phyloP scores from a whole-genome alignment of 2,888 invertebrate species.

The Melieria crassipennis region DNA sequence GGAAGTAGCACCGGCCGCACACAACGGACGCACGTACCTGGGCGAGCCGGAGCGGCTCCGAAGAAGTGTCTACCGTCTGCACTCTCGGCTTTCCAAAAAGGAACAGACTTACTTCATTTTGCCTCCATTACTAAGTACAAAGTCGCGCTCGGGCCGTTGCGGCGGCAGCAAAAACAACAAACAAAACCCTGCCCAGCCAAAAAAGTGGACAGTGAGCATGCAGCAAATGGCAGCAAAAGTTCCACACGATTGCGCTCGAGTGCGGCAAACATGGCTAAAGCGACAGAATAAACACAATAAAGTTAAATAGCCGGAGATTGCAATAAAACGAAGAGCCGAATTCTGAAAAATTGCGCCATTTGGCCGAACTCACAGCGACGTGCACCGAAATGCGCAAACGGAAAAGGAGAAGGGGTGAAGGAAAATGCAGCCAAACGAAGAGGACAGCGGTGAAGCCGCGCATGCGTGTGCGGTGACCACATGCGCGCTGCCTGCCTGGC shows the following conservation, averaged over 20 bases:
- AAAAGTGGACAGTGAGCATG: conserved; percentile 2
- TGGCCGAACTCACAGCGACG: background rate
- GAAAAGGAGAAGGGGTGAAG: no score
- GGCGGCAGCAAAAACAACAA: background rate
- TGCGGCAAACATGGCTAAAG: conserved; percentile 11
- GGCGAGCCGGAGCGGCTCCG: no score
- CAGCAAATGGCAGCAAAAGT: conserved; percentile 14
- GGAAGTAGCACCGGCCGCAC: no score
- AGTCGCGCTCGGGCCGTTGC: no score
- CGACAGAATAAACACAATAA: conserved; percentile 8
- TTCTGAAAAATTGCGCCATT: conserved; percentile 25
- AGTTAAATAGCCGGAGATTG: background rate
- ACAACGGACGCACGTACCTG: no score
- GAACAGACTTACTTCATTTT: background rate
- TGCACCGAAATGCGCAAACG: no score
- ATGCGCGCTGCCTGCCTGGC: no score
- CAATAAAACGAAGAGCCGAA: conserved; percentile 7
- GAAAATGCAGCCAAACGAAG: background rate
- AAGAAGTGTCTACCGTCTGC: no score
- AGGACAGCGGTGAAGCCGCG: background rate
- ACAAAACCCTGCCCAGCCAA: background rate
- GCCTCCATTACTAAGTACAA: no score
- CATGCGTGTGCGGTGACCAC: background rate
- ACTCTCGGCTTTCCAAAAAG: no score
- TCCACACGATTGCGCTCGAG: conserved; percentile 33